phyloP scores from a whole-genome alignment of 2,797 vertebrate genomes.

The Oreortyx pictus region DNA sequence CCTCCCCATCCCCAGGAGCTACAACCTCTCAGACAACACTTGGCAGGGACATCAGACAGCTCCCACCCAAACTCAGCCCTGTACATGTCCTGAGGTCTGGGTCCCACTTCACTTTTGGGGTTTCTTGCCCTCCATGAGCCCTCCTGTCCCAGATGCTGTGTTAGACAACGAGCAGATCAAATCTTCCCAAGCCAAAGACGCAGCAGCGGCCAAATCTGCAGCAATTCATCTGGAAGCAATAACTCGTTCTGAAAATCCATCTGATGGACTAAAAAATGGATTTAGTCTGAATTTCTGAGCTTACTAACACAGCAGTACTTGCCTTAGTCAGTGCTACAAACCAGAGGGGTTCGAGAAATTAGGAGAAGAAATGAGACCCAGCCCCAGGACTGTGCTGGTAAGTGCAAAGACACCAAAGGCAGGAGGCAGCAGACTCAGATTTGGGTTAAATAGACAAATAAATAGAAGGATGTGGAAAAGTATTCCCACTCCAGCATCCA shows the following conservation, averaged over 20 bases:
- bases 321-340: not conserved
- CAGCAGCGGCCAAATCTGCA: constrained; percentile 11
- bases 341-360: not conserved
- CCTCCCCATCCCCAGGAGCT: not conserved
- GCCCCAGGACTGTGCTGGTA: not conserved
- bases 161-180: not conserved
- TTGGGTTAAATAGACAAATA: not conserved
- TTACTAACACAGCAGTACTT: not conserved
- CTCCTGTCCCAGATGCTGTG: not conserved
- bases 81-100: not conserved
- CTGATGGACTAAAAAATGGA: not conserved
- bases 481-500: not conserved
- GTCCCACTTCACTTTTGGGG: not conserved
- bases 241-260: constrained; percentile 6
- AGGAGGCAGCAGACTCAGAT: not conserved
- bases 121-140: fast-evolving
- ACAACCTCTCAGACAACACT: not conserved
- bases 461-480: not conserved
- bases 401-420: fast-evolving
- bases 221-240: constrained; percentile 20
- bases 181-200: not conserved
- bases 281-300: not conserved
- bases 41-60: not conserved
- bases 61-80: not conserved
- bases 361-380: not conserved